Conservation (phyloP, 2,888 invertebrate species). For the Hetaerina titia region DNA sequence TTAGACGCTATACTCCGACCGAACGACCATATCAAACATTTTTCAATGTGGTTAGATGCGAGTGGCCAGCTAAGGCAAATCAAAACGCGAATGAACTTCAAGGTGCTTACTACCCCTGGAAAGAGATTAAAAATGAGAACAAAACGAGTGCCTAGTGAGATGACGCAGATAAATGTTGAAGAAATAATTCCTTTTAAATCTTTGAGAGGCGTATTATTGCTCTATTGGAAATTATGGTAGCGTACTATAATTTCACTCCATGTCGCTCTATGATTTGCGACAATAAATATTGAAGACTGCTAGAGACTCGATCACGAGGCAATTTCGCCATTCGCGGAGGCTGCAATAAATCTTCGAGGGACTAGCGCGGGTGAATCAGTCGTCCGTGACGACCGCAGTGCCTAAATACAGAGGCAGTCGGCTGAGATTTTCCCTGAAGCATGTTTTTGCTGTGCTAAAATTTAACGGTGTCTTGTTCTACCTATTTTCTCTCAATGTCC, state of each 20-base stretch:
- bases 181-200: not conserved
- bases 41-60: not conserved
- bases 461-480: not conserved
- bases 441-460: too few relatives aligned
- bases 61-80: not conserved
- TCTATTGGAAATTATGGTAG: not conserved
- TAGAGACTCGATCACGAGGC: not conserved
- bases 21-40: not conserved
- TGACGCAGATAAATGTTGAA: not conserved
- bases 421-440: not conserved
- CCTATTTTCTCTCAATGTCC: not conserved
- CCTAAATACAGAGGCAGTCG: not conserved
- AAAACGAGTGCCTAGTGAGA: not conserved
- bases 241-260: not conserved
- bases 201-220: not conserved
- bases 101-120: not conserved
- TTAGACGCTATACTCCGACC: not conserved
- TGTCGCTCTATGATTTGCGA: conserved; percentile 14
- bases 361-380: not conserved
- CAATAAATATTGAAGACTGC: not conserved
- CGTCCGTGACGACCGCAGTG: not conserved
- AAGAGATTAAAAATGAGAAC: not conserved
- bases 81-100: not conserved
- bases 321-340: not conserved
- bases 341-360: conserved; percentile 9